Percentiles rank a stretch among this genome's conserved stretches.
phyloP scores from a whole-genome alignment of 2,113 vertebrate species.

The Cottus gobio region DNA sequence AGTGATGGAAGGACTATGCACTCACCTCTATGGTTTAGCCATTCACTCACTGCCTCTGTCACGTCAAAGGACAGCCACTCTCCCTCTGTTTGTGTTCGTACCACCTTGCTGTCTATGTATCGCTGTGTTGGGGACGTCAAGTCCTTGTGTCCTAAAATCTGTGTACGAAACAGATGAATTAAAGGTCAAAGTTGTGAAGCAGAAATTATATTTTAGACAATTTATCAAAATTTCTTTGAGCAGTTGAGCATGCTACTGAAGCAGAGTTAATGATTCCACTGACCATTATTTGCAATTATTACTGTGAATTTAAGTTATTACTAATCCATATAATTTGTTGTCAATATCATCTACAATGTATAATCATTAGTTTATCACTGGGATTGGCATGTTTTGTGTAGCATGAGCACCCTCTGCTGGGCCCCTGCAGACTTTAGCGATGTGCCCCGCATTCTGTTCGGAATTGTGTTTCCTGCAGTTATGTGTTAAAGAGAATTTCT shows the following conservation, averaged over 20 bases:
- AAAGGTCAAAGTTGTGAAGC: neutral
- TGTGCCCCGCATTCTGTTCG: neutral
- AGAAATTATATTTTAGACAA: neutral
- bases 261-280: too few species aligned
- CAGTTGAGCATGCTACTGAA: neutral
- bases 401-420: neutral
- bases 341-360: neutral
- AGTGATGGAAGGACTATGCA: neutral
- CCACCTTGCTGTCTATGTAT: constrained; percentile 98
- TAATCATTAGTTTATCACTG: neutral
- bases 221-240: neutral
- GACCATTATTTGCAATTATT: neutral
- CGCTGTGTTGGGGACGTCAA: constrained; percentile 92
- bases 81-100: constrained; percentile 92
- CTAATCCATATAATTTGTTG: neutral
- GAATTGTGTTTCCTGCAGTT: too few species aligned
- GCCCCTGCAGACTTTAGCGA: neutral
- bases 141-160: constrained; percentile 88
- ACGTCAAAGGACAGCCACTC: constrained; percentile 98
- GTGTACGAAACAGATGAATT: constrained; percentile 3
- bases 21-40: constrained; percentile 96
- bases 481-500: too few species aligned
- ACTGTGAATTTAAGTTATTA: too few species aligned
- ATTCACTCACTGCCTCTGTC: constrained; percentile 94
- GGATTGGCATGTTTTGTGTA: neutral